Conservation (phyloP, 2,113 vertebrate species). For the Hiodon tergisus region DNA sequence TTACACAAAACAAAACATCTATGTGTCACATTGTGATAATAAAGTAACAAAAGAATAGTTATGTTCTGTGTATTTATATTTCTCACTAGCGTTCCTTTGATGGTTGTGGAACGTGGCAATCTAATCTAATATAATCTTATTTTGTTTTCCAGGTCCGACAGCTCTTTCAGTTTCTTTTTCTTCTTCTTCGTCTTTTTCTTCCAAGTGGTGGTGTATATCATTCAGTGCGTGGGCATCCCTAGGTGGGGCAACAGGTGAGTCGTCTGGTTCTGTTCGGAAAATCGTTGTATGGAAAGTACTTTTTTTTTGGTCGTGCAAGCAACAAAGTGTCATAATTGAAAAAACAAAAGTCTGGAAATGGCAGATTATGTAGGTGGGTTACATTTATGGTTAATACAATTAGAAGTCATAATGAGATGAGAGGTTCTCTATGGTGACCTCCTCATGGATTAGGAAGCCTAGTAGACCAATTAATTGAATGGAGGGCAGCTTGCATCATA, state of each 20-base stretch:
- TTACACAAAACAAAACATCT: no score
- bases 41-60: no score
- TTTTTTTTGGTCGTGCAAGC: background rate
- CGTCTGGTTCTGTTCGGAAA: background rate
- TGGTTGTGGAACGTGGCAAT: no score
- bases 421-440: no score
- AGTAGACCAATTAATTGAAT: no score
- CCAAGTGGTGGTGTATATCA: constrained; percentile 87
- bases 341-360: no score
- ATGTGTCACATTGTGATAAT: no score
- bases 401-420: no score
- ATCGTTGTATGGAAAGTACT: background rate
- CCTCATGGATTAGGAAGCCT: no score
- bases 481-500: no score
- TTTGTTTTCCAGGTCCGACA: constrained; percentile 78
- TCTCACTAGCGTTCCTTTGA: no score
- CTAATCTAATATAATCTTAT: background rate
- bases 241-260: constrained; percentile 88
- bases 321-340: background rate
- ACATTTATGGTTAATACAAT: background rate
- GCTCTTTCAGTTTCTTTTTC: constrained; percentile 97
- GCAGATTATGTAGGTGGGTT: background rate
- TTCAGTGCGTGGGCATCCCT: constrained; percentile 87
- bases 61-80: no score
- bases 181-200: constrained; percentile 97